These are phyloP conservation scores for Eurypyga helias DNA, from an alignment of 2,113 vertebrate species.

Conservation along the genomic window DNA sequence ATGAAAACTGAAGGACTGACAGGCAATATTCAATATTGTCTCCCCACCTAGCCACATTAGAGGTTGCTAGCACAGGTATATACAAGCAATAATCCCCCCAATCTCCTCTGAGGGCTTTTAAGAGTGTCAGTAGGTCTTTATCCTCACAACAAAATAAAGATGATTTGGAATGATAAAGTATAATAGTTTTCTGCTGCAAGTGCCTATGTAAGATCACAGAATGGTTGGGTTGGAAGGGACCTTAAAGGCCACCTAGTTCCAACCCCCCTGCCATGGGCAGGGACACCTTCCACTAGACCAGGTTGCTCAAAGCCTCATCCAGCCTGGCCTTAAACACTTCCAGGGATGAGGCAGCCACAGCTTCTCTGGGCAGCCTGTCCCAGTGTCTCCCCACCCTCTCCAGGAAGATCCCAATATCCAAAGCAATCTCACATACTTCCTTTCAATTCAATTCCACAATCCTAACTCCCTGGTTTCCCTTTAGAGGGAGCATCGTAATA, in stretches of 20 bases:
- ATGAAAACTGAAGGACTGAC: not conserved
- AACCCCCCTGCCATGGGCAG: no score
- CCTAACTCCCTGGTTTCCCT: not conserved
- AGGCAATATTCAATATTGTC: not conserved
- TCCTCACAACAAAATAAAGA: not conserved
- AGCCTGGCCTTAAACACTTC: no score
- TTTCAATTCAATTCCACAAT: not conserved
- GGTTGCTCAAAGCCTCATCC: no score
- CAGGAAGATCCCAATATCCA: no score
- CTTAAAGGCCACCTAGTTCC: no score
- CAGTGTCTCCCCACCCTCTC: no score
- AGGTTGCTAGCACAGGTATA: not conserved
- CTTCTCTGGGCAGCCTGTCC: no score
- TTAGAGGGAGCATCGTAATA: not conserved
- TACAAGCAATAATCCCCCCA: not conserved
- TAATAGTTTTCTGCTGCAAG: not conserved
- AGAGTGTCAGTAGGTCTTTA: not conserved
- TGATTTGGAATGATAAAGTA: not conserved
- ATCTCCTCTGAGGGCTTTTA: not conserved
- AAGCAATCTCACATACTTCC: not conserved
- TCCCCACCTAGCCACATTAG: not conserved
- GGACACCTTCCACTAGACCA: no score
- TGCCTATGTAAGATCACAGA: accelerated
- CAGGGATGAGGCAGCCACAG: no score
- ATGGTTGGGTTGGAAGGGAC: no score